phyloP scores from a whole-genome alignment of 2,113 vertebrate genomes.

The Oncorhynchus kisutch region DNA sequence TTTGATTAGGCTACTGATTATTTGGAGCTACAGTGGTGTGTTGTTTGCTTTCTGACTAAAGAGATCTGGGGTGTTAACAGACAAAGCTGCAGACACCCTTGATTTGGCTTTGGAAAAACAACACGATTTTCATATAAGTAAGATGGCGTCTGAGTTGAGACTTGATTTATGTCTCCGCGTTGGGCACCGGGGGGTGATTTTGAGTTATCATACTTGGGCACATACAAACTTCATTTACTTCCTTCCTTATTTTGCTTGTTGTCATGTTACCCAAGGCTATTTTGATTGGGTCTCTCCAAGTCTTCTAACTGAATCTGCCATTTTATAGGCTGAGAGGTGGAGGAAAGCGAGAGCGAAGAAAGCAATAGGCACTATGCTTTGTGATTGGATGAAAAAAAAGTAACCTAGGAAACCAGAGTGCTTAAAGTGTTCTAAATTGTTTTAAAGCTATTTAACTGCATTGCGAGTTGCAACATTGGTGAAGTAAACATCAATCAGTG shows the following conservation, averaged over 20 bases:
- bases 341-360: not conserved
- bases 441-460: conserved; percentile 65
- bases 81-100: too few relatives aligned
- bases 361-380: conserved; percentile 38
- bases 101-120: too few relatives aligned
- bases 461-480: conserved; percentile 53
- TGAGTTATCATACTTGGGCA: conserved; percentile 60
- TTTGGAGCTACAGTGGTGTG: too few relatives aligned
- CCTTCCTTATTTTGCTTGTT: conserved; percentile 66
- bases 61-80: too few relatives aligned
- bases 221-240: conserved; percentile 72
- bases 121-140: not conserved
- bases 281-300: conserved; percentile 70
- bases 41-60: too few relatives aligned
- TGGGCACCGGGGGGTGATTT: conserved; percentile 40
- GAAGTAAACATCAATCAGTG: conserved; percentile 70
- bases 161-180: not conserved
- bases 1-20: too few relatives aligned
- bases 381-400: conserved; percentile 62
- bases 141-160: not conserved
- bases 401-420: conserved; percentile 72
- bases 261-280: conserved; percentile 68
- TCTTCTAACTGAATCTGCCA: conserved; percentile 73
- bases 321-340: conserved; percentile 61
- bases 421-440: conserved; percentile 67